These are phyloP conservation scores for Leucosticte australis DNA, from an alignment of 2,113 vertebrate species.

Conservation along the genomic window DNA sequence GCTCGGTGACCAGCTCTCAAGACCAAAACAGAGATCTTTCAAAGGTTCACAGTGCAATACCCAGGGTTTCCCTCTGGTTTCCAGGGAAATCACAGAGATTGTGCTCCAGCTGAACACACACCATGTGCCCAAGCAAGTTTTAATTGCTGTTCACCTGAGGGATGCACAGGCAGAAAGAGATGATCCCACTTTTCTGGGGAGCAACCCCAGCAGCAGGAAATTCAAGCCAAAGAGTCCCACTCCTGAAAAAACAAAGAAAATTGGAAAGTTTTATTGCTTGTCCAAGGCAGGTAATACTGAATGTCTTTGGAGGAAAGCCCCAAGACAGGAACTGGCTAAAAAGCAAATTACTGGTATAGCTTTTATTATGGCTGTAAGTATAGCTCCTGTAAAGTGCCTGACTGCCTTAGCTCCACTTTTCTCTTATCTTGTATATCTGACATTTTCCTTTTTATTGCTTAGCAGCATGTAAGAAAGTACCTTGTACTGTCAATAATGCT, in stretches of 20 bases:
- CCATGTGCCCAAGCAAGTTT: background rate
- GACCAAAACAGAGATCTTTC: background rate
- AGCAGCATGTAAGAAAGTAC: background rate
- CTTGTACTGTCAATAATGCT: slow-evolving; percentile 35
- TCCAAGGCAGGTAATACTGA: background rate
- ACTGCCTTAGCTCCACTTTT: background rate
- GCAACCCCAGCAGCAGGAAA: background rate
- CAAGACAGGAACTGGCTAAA: slow-evolving; percentile 4
- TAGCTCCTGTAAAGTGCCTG: background rate
- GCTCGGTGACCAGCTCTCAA: background rate
- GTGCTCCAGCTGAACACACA: background rate
- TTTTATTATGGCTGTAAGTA: background rate
- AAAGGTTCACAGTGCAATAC: background rate
- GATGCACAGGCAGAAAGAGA: background rate
- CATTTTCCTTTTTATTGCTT: slow-evolving; percentile 17
- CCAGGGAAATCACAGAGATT: background rate
- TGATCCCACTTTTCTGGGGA: background rate
- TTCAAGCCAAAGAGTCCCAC: background rate
- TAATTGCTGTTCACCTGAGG: background rate
- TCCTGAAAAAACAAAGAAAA: background rate
- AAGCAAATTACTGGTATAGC: background rate
- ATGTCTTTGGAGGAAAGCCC: background rate
- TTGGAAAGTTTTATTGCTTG: background rate
- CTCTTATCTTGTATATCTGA: background rate
- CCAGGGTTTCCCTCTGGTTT: background rate